phyloP scores from a whole-genome alignment of 2,113 vertebrate genomes.

The Chaetorhynchus papuensis region DNA sequence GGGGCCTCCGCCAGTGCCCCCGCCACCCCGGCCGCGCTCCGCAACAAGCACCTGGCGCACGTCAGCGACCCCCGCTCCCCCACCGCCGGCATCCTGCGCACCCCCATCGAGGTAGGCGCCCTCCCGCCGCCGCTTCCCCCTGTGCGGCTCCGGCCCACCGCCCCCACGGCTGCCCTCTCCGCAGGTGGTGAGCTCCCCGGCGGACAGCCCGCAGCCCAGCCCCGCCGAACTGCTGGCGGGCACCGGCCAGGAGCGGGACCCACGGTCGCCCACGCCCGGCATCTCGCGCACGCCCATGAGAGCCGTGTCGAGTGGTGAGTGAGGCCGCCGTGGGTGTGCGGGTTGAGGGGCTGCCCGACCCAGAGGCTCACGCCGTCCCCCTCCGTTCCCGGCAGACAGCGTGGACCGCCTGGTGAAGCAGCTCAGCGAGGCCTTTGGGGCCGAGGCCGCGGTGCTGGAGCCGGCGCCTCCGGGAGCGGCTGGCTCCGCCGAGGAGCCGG shows the following conservation, averaged over 20 bases:
- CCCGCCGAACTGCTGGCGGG: background rate
- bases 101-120: constrained; percentile 75
- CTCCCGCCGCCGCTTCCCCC: too few species aligned
- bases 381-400: constrained; percentile 62
- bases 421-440: constrained; percentile 76
- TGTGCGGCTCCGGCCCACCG: too few species aligned
- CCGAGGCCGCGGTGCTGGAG: background rate
- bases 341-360: rapidly evolving
- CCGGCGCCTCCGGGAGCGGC: background rate
- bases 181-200: constrained; percentile 70
- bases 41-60: constrained; percentile 59
- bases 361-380: background rate
- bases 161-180: background rate
- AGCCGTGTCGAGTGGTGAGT: constrained; percentile 71
- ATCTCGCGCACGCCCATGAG: constrained; percentile 86
- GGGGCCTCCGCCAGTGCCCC: constrained; percentile 80
- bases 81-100: constrained; percentile 77
- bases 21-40: constrained; percentile 39
- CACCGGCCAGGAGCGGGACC: constrained; percentile 68
- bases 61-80: constrained; percentile 88
- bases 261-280: constrained; percentile 84
- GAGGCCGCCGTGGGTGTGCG: rapidly evolving
- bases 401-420: constrained; percentile 76
- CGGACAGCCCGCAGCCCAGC: background rate
- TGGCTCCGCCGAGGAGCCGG: background rate